A percentile compares a stretch with the other conserved stretches of the same genome.
Evolutionary conservation across 2,113 vertebrate genomes (phyloP).

Genomic region (Neotragus moschatus): DNA sequence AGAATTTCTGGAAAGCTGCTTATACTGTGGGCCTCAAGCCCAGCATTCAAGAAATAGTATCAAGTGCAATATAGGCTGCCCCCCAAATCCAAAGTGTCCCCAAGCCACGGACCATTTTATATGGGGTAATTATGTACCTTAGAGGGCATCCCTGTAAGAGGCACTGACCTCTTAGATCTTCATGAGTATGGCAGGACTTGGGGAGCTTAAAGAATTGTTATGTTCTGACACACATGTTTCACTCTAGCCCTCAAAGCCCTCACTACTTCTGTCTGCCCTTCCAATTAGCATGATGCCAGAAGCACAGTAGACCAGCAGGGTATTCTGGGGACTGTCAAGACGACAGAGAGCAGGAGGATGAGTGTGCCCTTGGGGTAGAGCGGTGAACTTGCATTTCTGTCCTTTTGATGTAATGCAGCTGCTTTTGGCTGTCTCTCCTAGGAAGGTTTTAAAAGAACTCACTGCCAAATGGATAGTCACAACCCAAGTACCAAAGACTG

Average conservation of each 20-base stretch:
- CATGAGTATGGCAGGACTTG: background rate
- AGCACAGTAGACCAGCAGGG: background rate
- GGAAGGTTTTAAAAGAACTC: background rate
- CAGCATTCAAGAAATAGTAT: background rate
- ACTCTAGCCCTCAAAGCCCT: background rate
- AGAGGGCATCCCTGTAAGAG: background rate
- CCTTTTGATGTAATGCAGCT: background rate
- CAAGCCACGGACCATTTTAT: background rate
- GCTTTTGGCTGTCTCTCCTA: background rate
- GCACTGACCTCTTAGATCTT: background rate
- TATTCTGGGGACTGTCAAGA: background rate
- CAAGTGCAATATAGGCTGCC: background rate
- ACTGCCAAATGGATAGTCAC: background rate
- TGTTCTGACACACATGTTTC: background rate
- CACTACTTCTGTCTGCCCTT: background rate
- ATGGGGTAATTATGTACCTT: background rate
- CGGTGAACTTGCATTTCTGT: background rate
- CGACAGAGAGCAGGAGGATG: background rate
- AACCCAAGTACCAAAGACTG: background rate
- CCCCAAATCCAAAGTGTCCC: background rate
- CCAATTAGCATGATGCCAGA: background rate
- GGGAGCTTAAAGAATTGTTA: background rate
- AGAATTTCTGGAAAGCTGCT: background rate
- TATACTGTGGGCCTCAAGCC: background rate
- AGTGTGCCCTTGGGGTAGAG: background rate